Percentiles rank a stretch among this genome's conserved stretches.
phyloP scores from a whole-genome alignment of 2,113 vertebrate genomes.

The Calidris pygmaea region DNA sequence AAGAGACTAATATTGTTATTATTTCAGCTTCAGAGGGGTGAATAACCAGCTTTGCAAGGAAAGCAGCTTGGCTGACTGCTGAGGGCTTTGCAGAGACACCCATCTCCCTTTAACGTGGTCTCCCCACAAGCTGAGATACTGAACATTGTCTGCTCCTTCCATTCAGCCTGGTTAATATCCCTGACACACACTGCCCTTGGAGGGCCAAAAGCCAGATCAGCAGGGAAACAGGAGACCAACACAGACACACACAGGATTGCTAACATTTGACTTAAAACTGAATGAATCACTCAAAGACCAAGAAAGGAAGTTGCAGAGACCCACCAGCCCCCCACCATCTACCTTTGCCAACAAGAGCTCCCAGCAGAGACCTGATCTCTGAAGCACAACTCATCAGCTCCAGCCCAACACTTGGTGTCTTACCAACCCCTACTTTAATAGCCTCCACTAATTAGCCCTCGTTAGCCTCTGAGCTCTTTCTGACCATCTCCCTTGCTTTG shows the following conservation, averaged over 20 bases:
- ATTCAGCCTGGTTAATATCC: neutral
- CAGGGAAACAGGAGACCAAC: neutral
- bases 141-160: neutral
- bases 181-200: neutral
- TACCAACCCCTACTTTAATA: neutral
- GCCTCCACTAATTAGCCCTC: neutral
- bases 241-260: neutral
- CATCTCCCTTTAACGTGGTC: accelerated
- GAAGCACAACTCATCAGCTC: neutral
- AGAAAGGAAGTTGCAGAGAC: neutral
- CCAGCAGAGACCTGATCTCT: neutral
- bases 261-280: neutral
- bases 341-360: neutral
- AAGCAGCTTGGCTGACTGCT: neutral
- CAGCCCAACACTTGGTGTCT: accelerated
- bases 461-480: neutral
- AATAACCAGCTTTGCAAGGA: neutral
- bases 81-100: neutral
- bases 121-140: neutral
- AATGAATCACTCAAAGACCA: neutral
- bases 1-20: neutral
- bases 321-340: neutral
- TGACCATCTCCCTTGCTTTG: neutral
- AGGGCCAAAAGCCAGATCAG: neutral
- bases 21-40: neutral